Evolutionary conservation across 1,140 invertebrate genomes (phyloP), one percentile per base, ranked within the genome.

Genomic region (Drosophila pallidifrons): DNA sequence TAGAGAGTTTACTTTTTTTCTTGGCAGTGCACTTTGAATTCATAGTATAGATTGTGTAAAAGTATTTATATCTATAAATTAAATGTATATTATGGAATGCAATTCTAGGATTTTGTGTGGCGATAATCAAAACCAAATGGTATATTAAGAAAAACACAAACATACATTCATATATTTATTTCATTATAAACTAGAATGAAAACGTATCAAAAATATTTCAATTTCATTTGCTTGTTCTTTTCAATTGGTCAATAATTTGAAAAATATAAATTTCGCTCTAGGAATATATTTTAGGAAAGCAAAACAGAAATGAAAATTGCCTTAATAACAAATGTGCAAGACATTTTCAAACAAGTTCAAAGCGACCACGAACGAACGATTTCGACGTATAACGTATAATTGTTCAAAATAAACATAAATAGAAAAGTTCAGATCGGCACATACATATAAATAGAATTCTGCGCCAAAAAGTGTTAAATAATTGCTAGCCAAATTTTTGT

Each of bases 391-490:
- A 8, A 38, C 35, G 35, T 20, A 59, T 35, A 49, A 49, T 59
- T 51, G 35, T 72, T 49, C 63, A 73, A 73, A 73, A 67, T 73
- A 73, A 67, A 73, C 70, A 65, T 65, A 65, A 55, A 65, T 55
- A 65, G 38, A 28, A 41, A 20, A 20, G 35, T 57, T 57, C 28
- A 45, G 38, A 41, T 64, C 47, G 16, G 5, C 41, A 47, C 11
- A 47, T 65, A 16, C 7, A 13, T 35, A 30, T 64, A 75, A 70
- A 69, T 74, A 74, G 65, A 32, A 69, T 55, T 46, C 68, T 45
- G 45, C 46, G 55, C 67, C 68, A 81, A 82, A 77, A 81, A 85
- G 82, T 86, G 82, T 85, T 85, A 85, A 85, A 85, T 86, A 86
- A 85, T 85, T 85, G 81, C 77, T 58, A 71, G 75, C 46, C 64